Percentiles rank a stretch among this genome's conserved stretches.
Conservation (phyloP, 2,797 vertebrate genomes). For the Zalophus californianus region DNA sequence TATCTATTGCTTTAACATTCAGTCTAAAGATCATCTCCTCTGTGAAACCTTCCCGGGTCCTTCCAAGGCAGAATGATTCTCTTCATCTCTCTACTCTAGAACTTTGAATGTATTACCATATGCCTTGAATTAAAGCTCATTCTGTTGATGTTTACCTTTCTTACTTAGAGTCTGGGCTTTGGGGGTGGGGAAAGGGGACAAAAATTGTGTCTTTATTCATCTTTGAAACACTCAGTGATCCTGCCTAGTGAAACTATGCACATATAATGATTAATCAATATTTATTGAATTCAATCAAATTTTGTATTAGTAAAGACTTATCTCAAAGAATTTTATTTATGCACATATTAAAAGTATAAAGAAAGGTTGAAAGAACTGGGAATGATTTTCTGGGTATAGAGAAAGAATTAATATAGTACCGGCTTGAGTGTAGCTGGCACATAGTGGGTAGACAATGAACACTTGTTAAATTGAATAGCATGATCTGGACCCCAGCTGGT, state of each 20-base stretch:
- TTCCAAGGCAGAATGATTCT: neutral
- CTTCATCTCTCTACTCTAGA: neutral
- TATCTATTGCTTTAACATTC: neutral
- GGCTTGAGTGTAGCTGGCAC: neutral
- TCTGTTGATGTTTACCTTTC: neutral
- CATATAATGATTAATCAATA: neutral
- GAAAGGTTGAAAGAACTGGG: neutral
- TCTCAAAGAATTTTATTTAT: neutral
- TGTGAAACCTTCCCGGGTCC: neutral
- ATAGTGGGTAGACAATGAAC: neutral
- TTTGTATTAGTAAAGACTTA: slow-evolving; percentile 9
- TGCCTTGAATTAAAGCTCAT: neutral
- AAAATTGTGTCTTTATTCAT: neutral
- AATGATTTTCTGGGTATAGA: slow-evolving; percentile 32
- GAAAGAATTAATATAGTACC: neutral
- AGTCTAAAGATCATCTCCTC: neutral
- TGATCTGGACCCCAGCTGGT: neutral
- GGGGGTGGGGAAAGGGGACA: neutral
- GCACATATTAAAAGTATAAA: neutral
- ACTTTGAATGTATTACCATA: rapidly evolving
- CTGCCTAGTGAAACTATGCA: neutral
- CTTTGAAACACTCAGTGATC: neutral
- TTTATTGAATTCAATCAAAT: slow-evolving; percentile 23
- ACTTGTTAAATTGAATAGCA: neutral
- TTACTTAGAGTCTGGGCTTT: neutral